Conservation (phyloP, 1,140 invertebrate species). For the Drosophila aff. region DNA sequence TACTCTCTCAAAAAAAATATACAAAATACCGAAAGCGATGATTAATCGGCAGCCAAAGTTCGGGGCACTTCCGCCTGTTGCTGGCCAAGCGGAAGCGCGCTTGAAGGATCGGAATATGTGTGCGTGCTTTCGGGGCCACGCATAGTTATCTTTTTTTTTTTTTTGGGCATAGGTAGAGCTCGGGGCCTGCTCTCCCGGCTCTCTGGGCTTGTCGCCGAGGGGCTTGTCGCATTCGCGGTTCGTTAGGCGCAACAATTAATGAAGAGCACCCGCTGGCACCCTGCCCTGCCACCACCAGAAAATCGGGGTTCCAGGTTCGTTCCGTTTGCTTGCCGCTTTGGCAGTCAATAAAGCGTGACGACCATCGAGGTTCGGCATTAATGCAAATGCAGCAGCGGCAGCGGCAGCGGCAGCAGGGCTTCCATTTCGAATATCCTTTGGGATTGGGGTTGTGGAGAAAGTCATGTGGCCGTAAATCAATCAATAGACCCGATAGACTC, state of each 20-base stretch:
- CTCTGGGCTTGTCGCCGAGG: slow-evolving; percentile 24
- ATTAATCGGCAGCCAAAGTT: slow-evolving; percentile 25
- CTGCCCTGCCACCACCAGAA: no score
- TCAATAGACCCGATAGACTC: slow-evolving; percentile 46
- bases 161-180: slow-evolving; percentile 6
- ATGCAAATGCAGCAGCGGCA: slow-evolving; percentile 49
- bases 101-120: slow-evolving; percentile 65
- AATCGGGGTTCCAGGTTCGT: neutral
- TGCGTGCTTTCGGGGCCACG: slow-evolving; percentile 1
- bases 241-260: slow-evolving; percentile 77
- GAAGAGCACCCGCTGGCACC: slow-evolving; percentile 10
- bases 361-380: slow-evolving; percentile 55
- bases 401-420: neutral
- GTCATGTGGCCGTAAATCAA: slow-evolving; percentile 69
- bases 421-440: slow-evolving; percentile 44
- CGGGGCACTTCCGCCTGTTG: slow-evolving; percentile 45
- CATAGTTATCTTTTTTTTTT: neutral
- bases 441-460: neutral
- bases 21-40: slow-evolving; percentile 2
- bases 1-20: neutral
- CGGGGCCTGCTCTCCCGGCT: neutral
- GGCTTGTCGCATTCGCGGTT: slow-evolving; percentile 72
- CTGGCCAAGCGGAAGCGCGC: slow-evolving; percentile 67
- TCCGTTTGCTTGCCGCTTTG: slow-evolving; percentile 34
- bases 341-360: slow-evolving; percentile 69